Base-by-base conservation (phyloP, 2,888 invertebrate species). In the Ferrisia virgata region DNA sequence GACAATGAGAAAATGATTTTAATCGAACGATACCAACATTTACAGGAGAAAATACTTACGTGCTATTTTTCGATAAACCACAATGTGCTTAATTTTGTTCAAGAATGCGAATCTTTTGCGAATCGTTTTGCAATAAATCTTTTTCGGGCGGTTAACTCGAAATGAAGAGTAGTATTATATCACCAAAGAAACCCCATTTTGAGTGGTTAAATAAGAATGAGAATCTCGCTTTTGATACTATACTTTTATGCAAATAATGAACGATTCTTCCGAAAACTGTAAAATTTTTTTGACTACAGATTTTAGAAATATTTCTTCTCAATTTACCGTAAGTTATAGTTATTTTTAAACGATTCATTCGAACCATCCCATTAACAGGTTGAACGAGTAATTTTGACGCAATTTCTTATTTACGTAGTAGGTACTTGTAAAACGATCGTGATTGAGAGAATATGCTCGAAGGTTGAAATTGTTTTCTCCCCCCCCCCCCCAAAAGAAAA, bases 131-230 rank as follows among this genome's bases (percentile, higher is more conserved):
- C 9, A 64, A 64, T 64, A 64, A 64, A 64, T 64, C 25, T 64
- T 64, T 64, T 64, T 64, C 64, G 28, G 64, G 28, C 64, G 64
- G 64, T 64, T 64, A 64, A 64, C 64, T 64, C 64, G 64, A 64
- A 64, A 64, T 64, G 64, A 64, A 64, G 64, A 64, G 64, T 64
- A 64, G 28, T 28, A 28, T 64, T 64, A 64, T 28, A 64, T 28
- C 64, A 64, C 64, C 64, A 64, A 64, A 64, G 28, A 28, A 64
- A 64, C 25, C 25, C 25, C 64, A 64, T 28, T 64, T n/a, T 25
- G 64, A 64, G 64, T 25, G 28, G 64, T 64, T 64, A 64, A 64
- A 64, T 64, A 64, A 28, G 64, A 64, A 64, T 11, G 64, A 28
- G 64, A 64, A 64, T 64, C 28, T 64, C 64, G 64, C 28, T 64